Base-by-base conservation (phyloP, 2,888 invertebrate species). In the Drosophila cracens region DNA sequence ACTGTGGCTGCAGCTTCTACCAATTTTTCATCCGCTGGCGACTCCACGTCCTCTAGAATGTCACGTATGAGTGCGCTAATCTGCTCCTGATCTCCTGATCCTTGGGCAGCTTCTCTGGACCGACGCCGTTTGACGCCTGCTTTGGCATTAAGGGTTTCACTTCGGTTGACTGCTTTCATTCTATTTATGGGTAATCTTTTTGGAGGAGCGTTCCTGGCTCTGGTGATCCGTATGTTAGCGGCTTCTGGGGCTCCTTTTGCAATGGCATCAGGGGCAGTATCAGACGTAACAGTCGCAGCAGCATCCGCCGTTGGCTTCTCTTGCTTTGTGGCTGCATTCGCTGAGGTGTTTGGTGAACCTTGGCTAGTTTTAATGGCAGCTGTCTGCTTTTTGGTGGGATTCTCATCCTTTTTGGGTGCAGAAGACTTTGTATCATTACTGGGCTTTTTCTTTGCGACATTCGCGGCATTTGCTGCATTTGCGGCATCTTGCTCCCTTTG, bases 41-140 rank as follows among this genome's bases (percentile, higher is more conserved):
- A 18, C 4, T 79, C 76, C 33, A 74, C 84, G 0, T 87, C 84
- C 2, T 71, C 66, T 0, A 85, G 52, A 7, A 89, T 87, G 21
- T 85, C 85, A 6, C 80, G 71, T n/a, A 85, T 75, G 0, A 85
- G 63, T 0, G 64, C 70, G 34, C 67, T 69, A 11, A 78, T 74
- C 43, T 86, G 80, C 43, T 86, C 80, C 60, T 81, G 84, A 3
- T 87, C 84, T 0, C 54, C 46, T 25, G 46, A 16, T 46, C 46
- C 81, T 2, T 59, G 4, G 1, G 33, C 5, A 0, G 46, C 16
- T 11, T 74, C 70, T 16, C 61, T 82, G 1, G 58, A 25, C 3
- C 21, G 40, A 10, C 27, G 18, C 11, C 10, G 16, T 13, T 59
- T 75, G 1, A 18, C 46, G 4, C 4, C 49, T 6, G 0, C 16